These are phyloP conservation scores for Pocillopora verrucosa DNA, from an alignment of 64 coral and sea anemone genomes.

Conservation along the genomic window DNA sequence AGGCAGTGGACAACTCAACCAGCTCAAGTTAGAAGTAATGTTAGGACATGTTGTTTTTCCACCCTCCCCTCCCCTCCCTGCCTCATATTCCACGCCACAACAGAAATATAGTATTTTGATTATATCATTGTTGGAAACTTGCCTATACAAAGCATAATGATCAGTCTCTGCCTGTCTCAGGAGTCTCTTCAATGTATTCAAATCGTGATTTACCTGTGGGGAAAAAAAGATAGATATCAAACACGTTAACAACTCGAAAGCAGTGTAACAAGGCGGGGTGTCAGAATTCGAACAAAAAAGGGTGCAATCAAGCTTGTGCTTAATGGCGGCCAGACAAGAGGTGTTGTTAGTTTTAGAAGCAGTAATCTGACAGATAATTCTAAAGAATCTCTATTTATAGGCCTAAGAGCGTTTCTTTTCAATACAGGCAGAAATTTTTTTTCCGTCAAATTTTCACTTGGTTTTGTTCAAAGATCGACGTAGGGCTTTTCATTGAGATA, in stretches of 20 bases:
- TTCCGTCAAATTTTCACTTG: background rate
- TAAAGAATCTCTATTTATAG: background rate
- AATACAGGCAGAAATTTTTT: background rate
- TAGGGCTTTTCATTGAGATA: background rate
- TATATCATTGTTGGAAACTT: background rate
- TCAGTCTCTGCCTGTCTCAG: conserved; percentile 87
- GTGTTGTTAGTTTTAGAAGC: background rate
- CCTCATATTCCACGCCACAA: too few relatives aligned
- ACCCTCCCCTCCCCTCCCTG: too few relatives aligned
- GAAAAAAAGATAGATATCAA: background rate
- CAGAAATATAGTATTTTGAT: too few relatives aligned
- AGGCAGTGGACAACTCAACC: too few relatives aligned
- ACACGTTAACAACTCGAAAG: background rate
- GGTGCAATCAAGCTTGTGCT: background rate
- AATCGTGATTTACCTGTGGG: conserved; percentile 89
- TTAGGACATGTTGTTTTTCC: too few relatives aligned
- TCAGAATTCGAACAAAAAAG: background rate
- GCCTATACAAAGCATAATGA: conserved; percentile 97
- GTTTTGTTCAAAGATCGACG: background rate
- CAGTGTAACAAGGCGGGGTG: background rate
- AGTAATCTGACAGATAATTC: background rate
- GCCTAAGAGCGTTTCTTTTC: background rate
- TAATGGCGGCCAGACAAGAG: background rate
- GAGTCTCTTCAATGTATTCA: conserved; percentile 96
- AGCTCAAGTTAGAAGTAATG: too few relatives aligned